Evolutionary conservation across 2,797 vertebrate genomes (phyloP), one percentile per base, ranked within the genome.

Genomic region (Danio jaintianensis): DNA sequence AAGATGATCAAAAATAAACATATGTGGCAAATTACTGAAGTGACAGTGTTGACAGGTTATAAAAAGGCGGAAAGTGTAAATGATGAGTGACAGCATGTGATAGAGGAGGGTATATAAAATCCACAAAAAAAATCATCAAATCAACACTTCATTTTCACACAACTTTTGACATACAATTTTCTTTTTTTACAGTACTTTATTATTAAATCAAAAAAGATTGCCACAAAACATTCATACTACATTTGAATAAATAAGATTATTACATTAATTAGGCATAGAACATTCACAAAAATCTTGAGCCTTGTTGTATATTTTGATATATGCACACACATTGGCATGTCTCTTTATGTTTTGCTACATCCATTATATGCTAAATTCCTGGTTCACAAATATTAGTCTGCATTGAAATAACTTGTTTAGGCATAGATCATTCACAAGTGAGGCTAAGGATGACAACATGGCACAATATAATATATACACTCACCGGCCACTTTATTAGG

Each of bases 51-150:
- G 82, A 83, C 72, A 53, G 76, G 66, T 67, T 85, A 82, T 61
- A 82, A 78, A 80, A 80, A 68, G 75, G 84, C 78, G 71, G 79
- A 55, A 73, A 82, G 79, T 78, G 67, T 83, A 78, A 88, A 87
- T 85, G 74, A 84, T 83, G 75, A 87, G 64, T 73, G 61, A 78
- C 58, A 82, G 73, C 67, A 73, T 85, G 85, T 81, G 76, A 88
- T 87, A 88, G 66, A 85, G 43, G 86, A 52, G 64, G 68, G 80
- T 78, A 73, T 68, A 55, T 68, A 70, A 81, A 10, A 77, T 80
- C 64, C 71, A 63, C 63, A 29, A 29, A 29, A 29, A 29, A 29
- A 29, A 29, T 29, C 62, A 85, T 6, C 12, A 36, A 58, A 58
- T 58, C 6, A 58, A 58, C 22, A 16, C 7, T 2, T 53, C 12